These are phyloP conservation scores for human (Homo sapiens) DNA, from an alignment of 2,113 vertebrate genomes.

Conservation along the genomic window DNA sequence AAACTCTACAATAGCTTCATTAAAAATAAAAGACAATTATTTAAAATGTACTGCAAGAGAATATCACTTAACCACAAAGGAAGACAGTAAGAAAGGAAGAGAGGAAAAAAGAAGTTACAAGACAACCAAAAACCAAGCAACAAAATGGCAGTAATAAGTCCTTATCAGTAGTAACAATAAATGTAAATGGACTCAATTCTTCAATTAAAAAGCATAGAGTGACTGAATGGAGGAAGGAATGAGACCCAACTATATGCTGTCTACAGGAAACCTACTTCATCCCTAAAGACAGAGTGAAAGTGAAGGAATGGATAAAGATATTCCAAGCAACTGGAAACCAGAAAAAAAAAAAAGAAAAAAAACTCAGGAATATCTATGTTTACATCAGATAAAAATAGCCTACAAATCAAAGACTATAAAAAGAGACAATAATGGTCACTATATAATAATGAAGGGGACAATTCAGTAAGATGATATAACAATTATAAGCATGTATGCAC, in stretches of 20 bases:
- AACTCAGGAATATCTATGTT: background rate
- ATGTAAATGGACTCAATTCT: background rate
- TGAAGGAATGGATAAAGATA: background rate
- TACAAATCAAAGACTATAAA: background rate
- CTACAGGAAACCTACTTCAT: background rate
- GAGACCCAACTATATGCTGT: background rate
- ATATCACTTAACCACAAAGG: background rate
- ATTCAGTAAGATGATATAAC: background rate
- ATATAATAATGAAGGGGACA: background rate
- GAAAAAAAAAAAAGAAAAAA: background rate
- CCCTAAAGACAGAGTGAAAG: background rate
- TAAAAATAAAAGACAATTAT: background rate
- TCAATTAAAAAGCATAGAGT: background rate
- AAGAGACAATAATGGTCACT: background rate
- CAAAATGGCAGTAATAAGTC: background rate
- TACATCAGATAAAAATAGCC: background rate
- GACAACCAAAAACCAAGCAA: background rate
- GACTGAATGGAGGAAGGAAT: background rate
- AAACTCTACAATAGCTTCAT: background rate
- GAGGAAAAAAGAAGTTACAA: background rate
- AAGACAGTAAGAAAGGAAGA: background rate
- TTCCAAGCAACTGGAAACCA: background rate
- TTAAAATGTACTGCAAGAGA: background rate
- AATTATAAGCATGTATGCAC: background rate
- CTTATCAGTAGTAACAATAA: background rate